A percentile compares a stretch with the other conserved stretches of the same genome.
Conservation (phyloP, 2,888 invertebrate species). For the Diarsia mendica region DNA sequence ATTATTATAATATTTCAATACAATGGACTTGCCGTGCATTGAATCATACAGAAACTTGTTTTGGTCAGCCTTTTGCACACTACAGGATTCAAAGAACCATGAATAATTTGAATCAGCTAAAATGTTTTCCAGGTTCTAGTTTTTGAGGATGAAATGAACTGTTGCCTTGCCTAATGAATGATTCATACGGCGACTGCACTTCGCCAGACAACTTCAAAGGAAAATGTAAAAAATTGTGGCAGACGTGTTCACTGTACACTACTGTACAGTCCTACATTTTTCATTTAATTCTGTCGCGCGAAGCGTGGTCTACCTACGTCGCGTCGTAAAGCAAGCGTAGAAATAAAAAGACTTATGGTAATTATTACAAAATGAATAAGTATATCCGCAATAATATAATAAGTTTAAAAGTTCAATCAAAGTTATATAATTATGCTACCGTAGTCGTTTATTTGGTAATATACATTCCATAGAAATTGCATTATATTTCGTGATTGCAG, state of each 20-base stretch:
- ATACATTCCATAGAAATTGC: constrained; percentile 28
- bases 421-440: too few relatives aligned
- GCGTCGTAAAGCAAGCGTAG: not conserved
- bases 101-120: constrained; percentile 1
- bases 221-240: constrained; percentile 30
- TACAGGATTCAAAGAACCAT: not conserved
- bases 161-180: constrained; percentile 50
- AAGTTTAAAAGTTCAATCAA: too few relatives aligned
- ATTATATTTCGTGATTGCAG: constrained; percentile 19
- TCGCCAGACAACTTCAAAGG: constrained; percentile 30
- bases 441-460: not conserved
- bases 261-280: constrained; percentile 27
- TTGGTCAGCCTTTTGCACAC: not conserved
- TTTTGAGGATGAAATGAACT: constrained; percentile 45
- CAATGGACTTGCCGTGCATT: not conserved
- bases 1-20: constrained; percentile 14
- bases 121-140: constrained; percentile 13
- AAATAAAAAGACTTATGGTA: not conserved
- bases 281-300: constrained; percentile 28
- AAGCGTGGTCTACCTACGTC: not conserved
- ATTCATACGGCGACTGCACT: constrained; percentile 43
- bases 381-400: too few relatives aligned
- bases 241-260: constrained; percentile 23
- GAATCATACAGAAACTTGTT: not conserved
- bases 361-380: too few relatives aligned